Evolutionary conservation across 2,888 invertebrate genomes (phyloP).

Genomic region (Fabriciana adippe): DNA sequence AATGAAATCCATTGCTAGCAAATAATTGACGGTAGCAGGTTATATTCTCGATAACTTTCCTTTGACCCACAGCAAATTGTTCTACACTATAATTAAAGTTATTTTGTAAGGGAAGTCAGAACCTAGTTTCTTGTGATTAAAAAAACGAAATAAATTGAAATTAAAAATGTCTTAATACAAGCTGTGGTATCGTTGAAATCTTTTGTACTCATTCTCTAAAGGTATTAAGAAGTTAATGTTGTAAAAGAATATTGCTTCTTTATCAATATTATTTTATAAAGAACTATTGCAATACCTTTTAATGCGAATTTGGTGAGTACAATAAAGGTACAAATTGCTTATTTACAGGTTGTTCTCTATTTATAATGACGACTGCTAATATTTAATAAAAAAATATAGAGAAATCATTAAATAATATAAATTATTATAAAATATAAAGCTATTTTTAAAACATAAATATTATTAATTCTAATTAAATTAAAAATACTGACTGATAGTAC

Average conservation of each 20-base stretch:
- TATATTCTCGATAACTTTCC: slow-evolving; percentile 30
- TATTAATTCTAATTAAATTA: too few species aligned
- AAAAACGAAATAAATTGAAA: slow-evolving; percentile 28
- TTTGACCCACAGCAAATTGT: slow-evolving; percentile 34
- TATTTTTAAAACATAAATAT: too few species aligned
- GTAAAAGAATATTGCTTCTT: neutral
- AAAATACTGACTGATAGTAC: too few species aligned
- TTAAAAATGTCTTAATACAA: slow-evolving; percentile 24
- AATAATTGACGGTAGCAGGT: slow-evolving; percentile 23
- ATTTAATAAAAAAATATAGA: too few species aligned
- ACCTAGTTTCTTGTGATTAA: slow-evolving; percentile 30
- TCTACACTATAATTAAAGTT: slow-evolving; percentile 21
- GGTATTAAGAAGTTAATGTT: neutral
- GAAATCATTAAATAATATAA: too few species aligned
- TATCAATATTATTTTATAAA: too few species aligned
- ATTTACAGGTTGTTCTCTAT: too few species aligned
- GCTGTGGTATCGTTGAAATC: slow-evolving; percentile 21
- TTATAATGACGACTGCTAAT: too few species aligned
- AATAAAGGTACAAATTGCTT: too few species aligned
- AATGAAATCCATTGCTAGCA: slow-evolving; percentile 23
- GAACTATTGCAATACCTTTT: too few species aligned
- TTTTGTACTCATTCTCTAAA: slow-evolving; percentile 9
- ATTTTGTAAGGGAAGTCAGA: slow-evolving; percentile 31
- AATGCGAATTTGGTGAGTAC: too few species aligned
- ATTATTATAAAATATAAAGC: too few species aligned